phyloP scores from a whole-genome alignment of 2,888 invertebrate species.

The Standfussiana lucernea region DNA sequence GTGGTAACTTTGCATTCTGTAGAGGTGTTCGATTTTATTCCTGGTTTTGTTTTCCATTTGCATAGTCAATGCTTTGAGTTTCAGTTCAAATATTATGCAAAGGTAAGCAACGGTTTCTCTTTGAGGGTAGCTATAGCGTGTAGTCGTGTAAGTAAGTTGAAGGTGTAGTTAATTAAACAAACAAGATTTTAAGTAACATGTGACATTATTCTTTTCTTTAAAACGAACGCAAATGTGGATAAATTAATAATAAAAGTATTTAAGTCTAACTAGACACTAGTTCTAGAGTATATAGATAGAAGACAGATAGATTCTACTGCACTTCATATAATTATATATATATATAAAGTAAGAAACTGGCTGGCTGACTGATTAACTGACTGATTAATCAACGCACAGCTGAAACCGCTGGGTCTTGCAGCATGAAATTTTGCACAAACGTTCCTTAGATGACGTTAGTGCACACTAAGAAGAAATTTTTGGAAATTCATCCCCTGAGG shows the following conservation, averaged over 20 bases:
- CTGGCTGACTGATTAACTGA: too few relatives aligned
- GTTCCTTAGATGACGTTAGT: too few relatives aligned
- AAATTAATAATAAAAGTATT: background rate
- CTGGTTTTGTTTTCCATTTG: conserved; percentile 29
- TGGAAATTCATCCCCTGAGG: too few relatives aligned
- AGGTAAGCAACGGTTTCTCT: background rate
- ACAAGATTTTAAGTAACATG: background rate
- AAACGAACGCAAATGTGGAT: background rate
- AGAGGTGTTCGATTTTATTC: conserved; percentile 1
- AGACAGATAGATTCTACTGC: too few relatives aligned
- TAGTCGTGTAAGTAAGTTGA: background rate
- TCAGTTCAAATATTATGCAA: conserved; percentile 5
- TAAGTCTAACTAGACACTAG: too few relatives aligned
- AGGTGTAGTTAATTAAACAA: background rate
- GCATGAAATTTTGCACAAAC: too few relatives aligned
- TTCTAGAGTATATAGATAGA: too few relatives aligned
- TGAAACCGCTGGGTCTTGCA: too few relatives aligned
- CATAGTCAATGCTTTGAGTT: conserved; percentile 12
- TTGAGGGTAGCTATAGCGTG: background rate
- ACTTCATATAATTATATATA: too few relatives aligned
- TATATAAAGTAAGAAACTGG: too few relatives aligned
- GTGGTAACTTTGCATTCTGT: background rate
- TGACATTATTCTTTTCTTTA: background rate
- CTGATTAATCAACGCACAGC: too few relatives aligned
- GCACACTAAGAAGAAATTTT: too few relatives aligned